Conservation (phyloP, 2,113 vertebrate species). For the Odocoileus hemionus region DNA sequence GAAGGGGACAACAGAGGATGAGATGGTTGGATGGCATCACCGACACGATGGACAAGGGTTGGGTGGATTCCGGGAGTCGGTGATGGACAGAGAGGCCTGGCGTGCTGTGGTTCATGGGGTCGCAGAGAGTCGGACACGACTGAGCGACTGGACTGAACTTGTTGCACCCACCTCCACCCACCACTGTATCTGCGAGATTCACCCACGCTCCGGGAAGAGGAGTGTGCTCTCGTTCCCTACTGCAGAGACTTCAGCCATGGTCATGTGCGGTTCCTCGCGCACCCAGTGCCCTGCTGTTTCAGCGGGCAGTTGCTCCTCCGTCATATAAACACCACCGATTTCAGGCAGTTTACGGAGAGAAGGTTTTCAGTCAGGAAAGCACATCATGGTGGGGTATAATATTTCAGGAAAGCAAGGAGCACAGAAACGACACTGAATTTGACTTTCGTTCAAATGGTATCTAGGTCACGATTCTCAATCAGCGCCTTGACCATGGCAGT, state of each 20-base stretch:
- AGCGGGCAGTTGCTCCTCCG: neutral
- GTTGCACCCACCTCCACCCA: neutral
- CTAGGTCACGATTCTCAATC: neutral
- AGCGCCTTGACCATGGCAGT: neutral
- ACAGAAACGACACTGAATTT: neutral
- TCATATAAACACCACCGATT: neutral
- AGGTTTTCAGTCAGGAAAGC: neutral
- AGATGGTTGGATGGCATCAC: too few relatives aligned
- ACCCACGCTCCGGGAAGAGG: neutral
- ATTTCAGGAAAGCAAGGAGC: neutral
- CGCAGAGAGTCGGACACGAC: too few relatives aligned
- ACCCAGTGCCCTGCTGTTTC: neutral
- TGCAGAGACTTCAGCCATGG: too few relatives aligned
- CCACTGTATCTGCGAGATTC: neutral
- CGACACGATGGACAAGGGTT: too few relatives aligned
- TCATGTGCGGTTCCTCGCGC: too few relatives aligned
- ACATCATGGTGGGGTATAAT: neutral
- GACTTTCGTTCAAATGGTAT: neutral
- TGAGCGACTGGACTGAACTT: too few relatives aligned
- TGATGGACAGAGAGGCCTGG: too few relatives aligned
- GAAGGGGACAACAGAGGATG: too few relatives aligned
- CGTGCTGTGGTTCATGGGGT: too few relatives aligned
- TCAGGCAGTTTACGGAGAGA: neutral
- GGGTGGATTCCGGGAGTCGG: too few relatives aligned
- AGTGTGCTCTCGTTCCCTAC: neutral